Percentiles rank a stretch among this genome's conserved stretches.
These are phyloP conservation scores for Callyntrura guangdongensis DNA, from an alignment of 2,888 invertebrate genomes.

Conservation along the genomic window DNA sequence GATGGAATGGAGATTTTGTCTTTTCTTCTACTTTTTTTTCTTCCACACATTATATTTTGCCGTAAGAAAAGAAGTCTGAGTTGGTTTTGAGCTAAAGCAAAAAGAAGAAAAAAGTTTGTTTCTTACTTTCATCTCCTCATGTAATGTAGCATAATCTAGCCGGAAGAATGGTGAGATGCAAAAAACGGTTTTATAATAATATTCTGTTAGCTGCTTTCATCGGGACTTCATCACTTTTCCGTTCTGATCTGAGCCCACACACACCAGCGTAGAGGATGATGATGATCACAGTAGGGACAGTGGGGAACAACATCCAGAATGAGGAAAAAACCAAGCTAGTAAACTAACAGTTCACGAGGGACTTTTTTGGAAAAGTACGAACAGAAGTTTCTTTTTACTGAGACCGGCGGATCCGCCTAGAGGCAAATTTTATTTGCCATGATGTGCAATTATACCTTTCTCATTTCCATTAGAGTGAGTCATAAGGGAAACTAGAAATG, in stretches of 20 bases:
- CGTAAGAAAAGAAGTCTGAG: slow-evolving; percentile 38
- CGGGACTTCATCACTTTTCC: slow-evolving; percentile 71
- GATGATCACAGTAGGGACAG: slow-evolving; percentile 11
- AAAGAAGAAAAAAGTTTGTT: slow-evolving; percentile 56
- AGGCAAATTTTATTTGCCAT: slow-evolving; percentile 43
- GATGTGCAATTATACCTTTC: slow-evolving; percentile 17
- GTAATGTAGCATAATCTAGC: slow-evolving; percentile 60
- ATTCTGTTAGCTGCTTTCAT: slow-evolving; percentile 70
- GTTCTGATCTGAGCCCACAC: background rate
- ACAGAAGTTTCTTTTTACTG: slow-evolving; percentile 3
- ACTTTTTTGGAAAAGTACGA: slow-evolving; percentile 9
- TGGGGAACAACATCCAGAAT: background rate
- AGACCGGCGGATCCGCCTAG: background rate
- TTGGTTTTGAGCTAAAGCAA: too few species aligned
- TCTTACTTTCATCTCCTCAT: slow-evolving; percentile 25
- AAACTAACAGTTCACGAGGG: slow-evolving; percentile 61
- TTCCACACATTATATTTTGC: slow-evolving; percentile 28
- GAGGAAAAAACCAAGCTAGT: slow-evolving; percentile 8
- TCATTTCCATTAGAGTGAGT: background rate
- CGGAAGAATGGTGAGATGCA: slow-evolving; percentile 53
- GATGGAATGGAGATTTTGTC: slow-evolving; percentile 78
- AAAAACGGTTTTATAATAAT: slow-evolving; percentile 40
- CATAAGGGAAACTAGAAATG: slow-evolving; percentile 1
- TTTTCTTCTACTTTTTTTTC: slow-evolving; percentile 29
- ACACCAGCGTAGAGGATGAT: background rate